phyloP scores from a whole-genome alignment of 2,113 vertebrate genomes.

The Petaurus breviceps region DNA sequence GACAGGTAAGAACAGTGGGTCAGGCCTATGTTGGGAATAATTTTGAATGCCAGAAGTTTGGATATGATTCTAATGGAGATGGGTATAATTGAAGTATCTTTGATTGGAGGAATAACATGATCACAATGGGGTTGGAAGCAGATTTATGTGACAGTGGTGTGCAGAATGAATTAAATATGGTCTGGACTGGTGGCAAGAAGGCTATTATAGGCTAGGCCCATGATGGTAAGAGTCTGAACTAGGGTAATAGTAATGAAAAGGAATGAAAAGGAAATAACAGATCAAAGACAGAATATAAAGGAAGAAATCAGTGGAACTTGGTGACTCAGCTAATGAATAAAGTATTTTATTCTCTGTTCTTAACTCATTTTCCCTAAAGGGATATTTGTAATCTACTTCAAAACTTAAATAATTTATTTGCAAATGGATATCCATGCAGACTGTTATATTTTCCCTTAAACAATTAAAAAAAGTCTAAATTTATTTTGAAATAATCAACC shows the following conservation, averaged over 20 bases:
- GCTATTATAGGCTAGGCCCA: neutral
- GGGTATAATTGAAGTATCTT: neutral
- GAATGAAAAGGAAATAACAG: neutral
- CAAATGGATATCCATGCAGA: neutral
- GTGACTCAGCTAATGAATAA: neutral
- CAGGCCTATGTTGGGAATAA: neutral
- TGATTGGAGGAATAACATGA: neutral
- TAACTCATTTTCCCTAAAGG: neutral
- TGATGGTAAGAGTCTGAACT: neutral
- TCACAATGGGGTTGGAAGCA: neutral
- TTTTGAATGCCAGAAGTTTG: neutral
- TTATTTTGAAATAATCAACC: neutral
- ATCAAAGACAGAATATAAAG: neutral
- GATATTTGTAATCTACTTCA: neutral
- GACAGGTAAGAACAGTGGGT: neutral
- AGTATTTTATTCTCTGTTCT: neutral
- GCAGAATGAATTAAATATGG: neutral
- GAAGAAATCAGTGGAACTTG: neutral
- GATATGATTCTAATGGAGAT: neutral
- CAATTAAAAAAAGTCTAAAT: neutral
- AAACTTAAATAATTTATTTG: neutral
- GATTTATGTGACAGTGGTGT: slow-evolving; percentile 13
- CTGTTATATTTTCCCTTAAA: neutral
- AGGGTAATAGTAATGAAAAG: neutral
- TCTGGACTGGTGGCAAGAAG: neutral